phyloP scores from a whole-genome alignment of 2,888 invertebrate genomes.

The Nezara viridula region DNA sequence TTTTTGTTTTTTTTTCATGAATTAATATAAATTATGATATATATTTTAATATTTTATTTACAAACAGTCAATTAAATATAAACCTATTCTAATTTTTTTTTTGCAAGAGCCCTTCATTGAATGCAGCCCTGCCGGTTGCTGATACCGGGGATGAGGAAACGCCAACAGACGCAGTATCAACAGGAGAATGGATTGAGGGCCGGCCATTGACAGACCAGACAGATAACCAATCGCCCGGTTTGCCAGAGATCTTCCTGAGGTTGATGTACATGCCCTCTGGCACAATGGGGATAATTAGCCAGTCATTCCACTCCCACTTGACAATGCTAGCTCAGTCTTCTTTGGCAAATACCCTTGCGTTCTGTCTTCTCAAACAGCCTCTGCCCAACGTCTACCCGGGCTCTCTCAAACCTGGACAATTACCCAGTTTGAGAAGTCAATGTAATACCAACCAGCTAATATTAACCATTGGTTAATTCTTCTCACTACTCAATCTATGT shows the following conservation, averaged over 20 bases:
- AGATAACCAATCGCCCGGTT: slow-evolving; percentile 6
- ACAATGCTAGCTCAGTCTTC: slow-evolving; percentile 40
- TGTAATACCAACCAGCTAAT: background rate
- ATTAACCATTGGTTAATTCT: no score
- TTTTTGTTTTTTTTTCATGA: no score
- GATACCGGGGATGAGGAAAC: background rate
- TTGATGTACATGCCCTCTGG: slow-evolving; percentile 42
- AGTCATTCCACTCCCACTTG: background rate
- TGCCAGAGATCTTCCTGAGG: slow-evolving; percentile 26
- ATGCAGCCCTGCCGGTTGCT: background rate
- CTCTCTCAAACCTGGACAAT: background rate
- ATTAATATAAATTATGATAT: no score
- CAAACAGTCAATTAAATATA: background rate
- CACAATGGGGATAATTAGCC: slow-evolving; percentile 22
- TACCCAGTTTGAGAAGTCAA: background rate
- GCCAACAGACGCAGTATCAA: slow-evolving; percentile 6
- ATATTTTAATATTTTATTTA: background rate
- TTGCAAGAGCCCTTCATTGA: background rate
- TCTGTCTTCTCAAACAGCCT: background rate
- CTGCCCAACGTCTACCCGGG: background rate
- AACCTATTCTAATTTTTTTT: background rate
- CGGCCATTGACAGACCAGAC: slow-evolving; percentile 22
- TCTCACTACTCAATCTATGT: no score
- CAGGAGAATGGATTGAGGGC: background rate
- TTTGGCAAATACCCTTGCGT: slow-evolving; percentile 24